Conservation (phyloP, 2,888 invertebrate species). For the Epistrophe grossulariae region DNA sequence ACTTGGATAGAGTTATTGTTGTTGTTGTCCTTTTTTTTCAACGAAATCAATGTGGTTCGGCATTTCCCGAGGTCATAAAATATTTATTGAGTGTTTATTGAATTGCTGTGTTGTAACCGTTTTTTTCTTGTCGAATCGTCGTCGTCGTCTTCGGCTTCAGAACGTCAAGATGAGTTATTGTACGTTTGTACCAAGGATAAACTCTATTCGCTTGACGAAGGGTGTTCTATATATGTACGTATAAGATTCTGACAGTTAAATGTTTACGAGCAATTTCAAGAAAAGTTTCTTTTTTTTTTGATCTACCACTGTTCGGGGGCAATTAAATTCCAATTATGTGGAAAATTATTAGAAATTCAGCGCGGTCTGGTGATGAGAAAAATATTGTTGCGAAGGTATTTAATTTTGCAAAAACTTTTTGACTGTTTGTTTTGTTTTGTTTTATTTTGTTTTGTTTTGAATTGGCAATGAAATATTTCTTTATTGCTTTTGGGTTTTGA, state of each 20-base stretch:
- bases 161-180: slow-evolving; percentile 15
- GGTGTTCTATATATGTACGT: slow-evolving; percentile 13
- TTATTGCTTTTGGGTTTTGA: slow-evolving; percentile 11
- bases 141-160: neutral
- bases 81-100: slow-evolving; percentile 83
- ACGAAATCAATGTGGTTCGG: slow-evolving; percentile 52
- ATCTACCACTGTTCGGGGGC: slow-evolving; percentile 29
- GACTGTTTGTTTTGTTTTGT: slow-evolving; percentile 2
- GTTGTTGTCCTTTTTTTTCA: slow-evolving; percentile 37
- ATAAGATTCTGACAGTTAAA: slow-evolving; percentile 36
- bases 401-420: slow-evolving; percentile 16
- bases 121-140: slow-evolving; percentile 1
- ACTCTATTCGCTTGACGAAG: slow-evolving; percentile 1
- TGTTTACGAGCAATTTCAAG: slow-evolving; percentile 38
- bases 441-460: neutral
- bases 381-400: slow-evolving; percentile 45
- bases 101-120: slow-evolving; percentile 76
- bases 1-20: slow-evolving; percentile 28
- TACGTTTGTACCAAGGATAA: neutral
- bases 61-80: slow-evolving; percentile 79
- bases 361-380: slow-evolving; percentile 8
- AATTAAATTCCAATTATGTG: slow-evolving; percentile 70
- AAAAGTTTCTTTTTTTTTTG: slow-evolving; percentile 19
- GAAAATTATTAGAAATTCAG: slow-evolving; percentile 53
- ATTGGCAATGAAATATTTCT: slow-evolving; percentile 19